A percentile compares a stretch with the other conserved stretches of the same genome.
phyloP scores from a whole-genome alignment of 2,888 invertebrate genomes.

The Gandaritis pyraliata region DNA sequence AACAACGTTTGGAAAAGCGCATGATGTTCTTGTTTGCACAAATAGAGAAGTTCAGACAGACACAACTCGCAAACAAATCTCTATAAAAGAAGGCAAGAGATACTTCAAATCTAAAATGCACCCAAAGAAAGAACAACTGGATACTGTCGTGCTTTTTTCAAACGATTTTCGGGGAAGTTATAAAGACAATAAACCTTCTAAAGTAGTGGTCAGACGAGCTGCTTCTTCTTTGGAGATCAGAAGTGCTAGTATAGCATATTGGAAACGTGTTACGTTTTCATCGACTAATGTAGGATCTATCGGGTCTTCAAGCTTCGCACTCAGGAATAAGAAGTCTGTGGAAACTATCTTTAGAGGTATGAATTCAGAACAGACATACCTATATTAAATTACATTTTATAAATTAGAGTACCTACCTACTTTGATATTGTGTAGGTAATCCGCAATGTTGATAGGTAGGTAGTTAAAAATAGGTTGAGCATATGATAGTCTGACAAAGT shows the following conservation, averaged over 20 bases:
- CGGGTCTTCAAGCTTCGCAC: slow-evolving; percentile 40
- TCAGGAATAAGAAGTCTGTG: slow-evolving; percentile 51
- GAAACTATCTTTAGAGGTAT: slow-evolving; percentile 70
- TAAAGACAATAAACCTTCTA: slow-evolving; percentile 14
- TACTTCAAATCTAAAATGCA: slow-evolving; percentile 3
- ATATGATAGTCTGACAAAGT: no score
- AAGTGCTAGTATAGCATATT: slow-evolving; percentile 52
- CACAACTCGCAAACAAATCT: background rate
- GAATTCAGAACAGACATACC: slow-evolving; percentile 5
- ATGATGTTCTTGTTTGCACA: slow-evolving; percentile 12
- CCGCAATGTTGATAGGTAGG: no score
- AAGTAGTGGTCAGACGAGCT: slow-evolving; percentile 43
- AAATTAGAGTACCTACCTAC: no score
- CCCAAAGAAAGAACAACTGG: slow-evolving; percentile 6
- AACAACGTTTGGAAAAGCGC: slow-evolving; percentile 48
- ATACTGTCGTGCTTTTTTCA: slow-evolving; percentile 31
- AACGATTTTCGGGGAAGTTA: slow-evolving; percentile 11
- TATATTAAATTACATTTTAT: no score
- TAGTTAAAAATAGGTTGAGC: no score
- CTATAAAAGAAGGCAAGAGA: slow-evolving; percentile 11
- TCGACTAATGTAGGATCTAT: slow-evolving; percentile 50
- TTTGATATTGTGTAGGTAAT: no score
- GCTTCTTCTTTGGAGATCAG: slow-evolving; percentile 62
- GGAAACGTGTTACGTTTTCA: slow-evolving; percentile 56
- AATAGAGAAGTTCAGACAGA: slow-evolving; percentile 48